Base-by-base conservation (phyloP, 2,113 vertebrate genomes). In the Muscicapa adusta region DNA sequence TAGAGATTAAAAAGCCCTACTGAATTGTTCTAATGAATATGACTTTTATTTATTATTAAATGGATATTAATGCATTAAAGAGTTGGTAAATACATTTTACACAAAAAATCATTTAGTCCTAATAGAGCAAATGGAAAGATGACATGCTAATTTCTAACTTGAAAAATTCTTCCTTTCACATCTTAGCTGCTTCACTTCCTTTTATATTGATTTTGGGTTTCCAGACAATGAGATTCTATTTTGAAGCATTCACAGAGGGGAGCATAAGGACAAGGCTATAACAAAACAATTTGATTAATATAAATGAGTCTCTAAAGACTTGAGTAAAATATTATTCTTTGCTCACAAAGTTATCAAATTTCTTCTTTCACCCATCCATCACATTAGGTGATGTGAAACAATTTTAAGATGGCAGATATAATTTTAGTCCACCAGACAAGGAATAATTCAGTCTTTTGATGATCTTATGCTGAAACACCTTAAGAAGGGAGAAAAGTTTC, bases 171-270 rank as follows among this genome's bases (percentile, higher is more conserved):
- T 89, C 24, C 91, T 89, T 96, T 77, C 75, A 71, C 28, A 24
- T 80, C 48, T 77, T 83, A 89, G 71, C 78, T 91, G 88, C 89
- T 95, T 95, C 43, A 0, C 65, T 96, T 95, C 78, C 61, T 93
- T 92, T 94, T 83, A 33, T 86, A 97, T 96, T 88, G 95, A 97
- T 96, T 95, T 94, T 85, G 57, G 25, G 29, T 85, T 96, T 94
- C 47, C 28, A 96, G 71, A 91, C 71, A 85, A 91, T 71, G 51
- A 90, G 82, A 96, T 95, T 90, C 88, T 91, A 57, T 93, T 95
- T 83, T 91, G 80, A 96, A 90, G 28, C 75, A 88, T 60, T 96
- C 79, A 67, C 60, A 91, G 14, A 83, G 56, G 43, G 83, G 17
- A 93, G 15, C 31, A 53, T 80, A 74, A 95, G 75, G 89, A 91